These are phyloP conservation scores for Apostichopus leukothele DNA, from an alignment of 53 echinoderm and acorn worm species.

Conservation along the genomic window DNA sequence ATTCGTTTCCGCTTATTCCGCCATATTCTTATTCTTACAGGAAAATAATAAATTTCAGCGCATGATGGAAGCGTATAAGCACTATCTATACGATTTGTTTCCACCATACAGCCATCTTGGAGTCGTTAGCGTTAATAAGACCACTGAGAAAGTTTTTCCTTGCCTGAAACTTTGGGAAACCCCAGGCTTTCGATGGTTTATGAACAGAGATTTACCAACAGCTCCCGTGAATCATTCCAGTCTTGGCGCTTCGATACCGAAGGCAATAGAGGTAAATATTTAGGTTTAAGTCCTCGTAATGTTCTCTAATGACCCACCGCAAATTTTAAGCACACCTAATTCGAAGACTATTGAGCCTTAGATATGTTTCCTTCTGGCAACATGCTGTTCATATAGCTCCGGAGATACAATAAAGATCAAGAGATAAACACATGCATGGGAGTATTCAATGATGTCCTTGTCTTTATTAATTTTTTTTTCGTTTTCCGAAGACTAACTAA, in stretches of 20 bases:
- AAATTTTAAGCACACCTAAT: too few relatives aligned
- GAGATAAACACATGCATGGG: too few relatives aligned
- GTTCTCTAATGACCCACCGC: too few relatives aligned
- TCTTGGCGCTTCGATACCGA: conserved; percentile 43
- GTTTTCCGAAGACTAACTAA: too few relatives aligned
- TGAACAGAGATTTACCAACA: conserved; percentile 38
- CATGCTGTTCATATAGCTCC: too few relatives aligned
- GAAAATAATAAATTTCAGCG: conserved; percentile 47
- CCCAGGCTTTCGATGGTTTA: neutral
- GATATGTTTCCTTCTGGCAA: too few relatives aligned
- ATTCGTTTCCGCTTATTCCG: too few relatives aligned
- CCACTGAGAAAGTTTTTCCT: conserved; percentile 34
- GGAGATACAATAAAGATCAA: too few relatives aligned
- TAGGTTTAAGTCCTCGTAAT: neutral
- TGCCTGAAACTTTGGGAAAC: conserved; percentile 49
- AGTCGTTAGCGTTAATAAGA: conserved; percentile 42
- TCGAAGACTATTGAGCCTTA: too few relatives aligned
- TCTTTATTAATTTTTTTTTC: too few relatives aligned
- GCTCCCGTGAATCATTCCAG: conserved; percentile 26
- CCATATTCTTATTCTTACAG: neutral
- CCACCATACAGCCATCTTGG: conserved; percentile 45
- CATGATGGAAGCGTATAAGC: conserved; percentile 14
- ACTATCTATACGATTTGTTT: conserved; percentile 39
- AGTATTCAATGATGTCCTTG: too few relatives aligned
- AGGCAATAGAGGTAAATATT: conserved; percentile 45